These are phyloP conservation scores for Thyatira batis DNA, from an alignment of 2,888 invertebrate genomes.

Conservation along the genomic window DNA sequence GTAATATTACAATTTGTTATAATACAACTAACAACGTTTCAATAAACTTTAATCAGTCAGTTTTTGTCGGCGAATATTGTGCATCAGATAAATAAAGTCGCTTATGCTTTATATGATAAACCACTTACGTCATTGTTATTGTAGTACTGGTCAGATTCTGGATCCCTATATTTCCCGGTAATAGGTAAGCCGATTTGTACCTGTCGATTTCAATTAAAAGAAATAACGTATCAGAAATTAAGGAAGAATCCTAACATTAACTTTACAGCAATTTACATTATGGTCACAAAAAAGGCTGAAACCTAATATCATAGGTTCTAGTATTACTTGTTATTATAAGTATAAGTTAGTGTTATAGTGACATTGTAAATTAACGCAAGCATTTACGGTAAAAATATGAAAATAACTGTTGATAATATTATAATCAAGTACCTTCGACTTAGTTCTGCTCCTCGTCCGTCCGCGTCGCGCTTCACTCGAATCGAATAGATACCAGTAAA, in stretches of 20 bases:
- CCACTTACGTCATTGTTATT: constrained; percentile 91
- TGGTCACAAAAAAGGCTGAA: too few relatives aligned
- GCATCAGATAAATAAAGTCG: neutral
- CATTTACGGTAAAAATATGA: too few relatives aligned
- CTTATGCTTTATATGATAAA: neutral
- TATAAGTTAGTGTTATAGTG: too few relatives aligned
- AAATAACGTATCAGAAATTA: too few relatives aligned
- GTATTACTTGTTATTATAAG: too few relatives aligned
- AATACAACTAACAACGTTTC: neutral
- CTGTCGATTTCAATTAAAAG: constrained; percentile 50
- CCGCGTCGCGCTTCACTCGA: constrained; percentile 84
- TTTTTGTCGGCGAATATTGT: too few relatives aligned
- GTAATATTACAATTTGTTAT: neutral
- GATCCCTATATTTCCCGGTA: constrained; percentile 94
- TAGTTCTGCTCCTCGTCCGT: constrained; percentile 87
- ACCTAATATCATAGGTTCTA: too few relatives aligned
- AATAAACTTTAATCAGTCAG: neutral
- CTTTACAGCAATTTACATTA: too few relatives aligned
- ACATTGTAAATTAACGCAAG: too few relatives aligned
- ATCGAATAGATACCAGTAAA: constrained; percentile 46
- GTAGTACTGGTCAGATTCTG: constrained; percentile 95
- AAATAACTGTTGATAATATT: neutral
- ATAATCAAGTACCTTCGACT: constrained; percentile 84
- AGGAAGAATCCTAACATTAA: too few relatives aligned
- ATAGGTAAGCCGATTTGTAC: constrained; percentile 93